Evolutionary conservation across 2,797 vertebrate genomes (phyloP).

Genomic region (Oreortyx pictus): DNA sequence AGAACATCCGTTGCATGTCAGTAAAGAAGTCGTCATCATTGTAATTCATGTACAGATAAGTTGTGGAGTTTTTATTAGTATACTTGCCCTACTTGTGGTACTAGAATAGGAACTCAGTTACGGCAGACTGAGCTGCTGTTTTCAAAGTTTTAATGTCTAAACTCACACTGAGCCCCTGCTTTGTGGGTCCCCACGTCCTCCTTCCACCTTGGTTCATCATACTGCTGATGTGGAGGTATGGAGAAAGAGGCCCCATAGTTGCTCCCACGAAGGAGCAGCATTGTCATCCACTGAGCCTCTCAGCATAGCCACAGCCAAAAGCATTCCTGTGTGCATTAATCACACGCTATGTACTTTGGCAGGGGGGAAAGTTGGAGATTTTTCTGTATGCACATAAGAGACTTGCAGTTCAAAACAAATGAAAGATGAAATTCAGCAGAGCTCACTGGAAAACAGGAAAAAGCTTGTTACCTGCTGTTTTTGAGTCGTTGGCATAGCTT

Average conservation of each 20-base stretch:
- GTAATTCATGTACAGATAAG: not conserved
- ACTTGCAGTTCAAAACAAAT: conserved; percentile 20
- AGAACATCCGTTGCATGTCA: not conserved
- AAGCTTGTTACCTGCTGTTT: conserved; percentile 27
- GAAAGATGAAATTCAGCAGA: conserved; percentile 19
- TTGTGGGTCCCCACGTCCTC: not conserved
- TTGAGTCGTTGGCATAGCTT: conserved; percentile 25
- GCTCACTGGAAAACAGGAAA: not conserved
- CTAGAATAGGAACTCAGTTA: not conserved
- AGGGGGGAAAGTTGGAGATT: not conserved
- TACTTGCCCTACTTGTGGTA: not conserved
- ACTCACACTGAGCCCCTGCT: not conserved
- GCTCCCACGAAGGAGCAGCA: not conserved
- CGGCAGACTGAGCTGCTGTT: not conserved
- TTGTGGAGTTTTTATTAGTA: not conserved
- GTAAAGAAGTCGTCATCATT: not conserved
- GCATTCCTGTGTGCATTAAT: not conserved
- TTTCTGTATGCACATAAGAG: not conserved
- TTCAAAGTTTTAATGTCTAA: not conserved
- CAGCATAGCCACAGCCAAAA: not conserved
- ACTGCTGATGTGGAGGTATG: not conserved
- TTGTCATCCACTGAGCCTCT: not conserved
- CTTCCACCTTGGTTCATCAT: not conserved
- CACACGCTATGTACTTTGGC: not conserved
- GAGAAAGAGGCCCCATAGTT: not conserved